A percentile compares a stretch with the other conserved stretches of the same genome.
Evolutionary conservation across 1,140 invertebrate genomes (phyloP).

Genomic region (Cydia fagiglandana): DNA sequence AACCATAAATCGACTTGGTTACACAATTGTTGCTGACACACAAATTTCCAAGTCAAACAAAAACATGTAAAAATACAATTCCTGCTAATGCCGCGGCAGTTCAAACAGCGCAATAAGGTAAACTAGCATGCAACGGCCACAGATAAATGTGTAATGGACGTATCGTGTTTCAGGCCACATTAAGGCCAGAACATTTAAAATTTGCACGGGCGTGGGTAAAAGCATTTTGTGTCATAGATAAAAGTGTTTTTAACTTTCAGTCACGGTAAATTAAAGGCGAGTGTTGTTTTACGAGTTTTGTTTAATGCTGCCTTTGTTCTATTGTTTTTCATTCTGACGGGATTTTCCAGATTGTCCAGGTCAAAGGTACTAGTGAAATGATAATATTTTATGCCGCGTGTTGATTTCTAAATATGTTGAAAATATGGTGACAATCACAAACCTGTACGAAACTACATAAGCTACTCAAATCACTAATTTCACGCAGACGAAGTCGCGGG

Average conservation of each 20-base stretch:
- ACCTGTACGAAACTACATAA: too few relatives aligned
- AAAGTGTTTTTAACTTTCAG: constrained; percentile 28
- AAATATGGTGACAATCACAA: too few relatives aligned
- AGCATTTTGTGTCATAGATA: constrained; percentile 31
- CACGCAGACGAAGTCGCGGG: too few relatives aligned
- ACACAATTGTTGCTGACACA: not conserved
- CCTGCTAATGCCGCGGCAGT: not conserved
- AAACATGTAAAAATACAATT: not conserved
- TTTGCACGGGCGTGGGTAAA: constrained; percentile 25
- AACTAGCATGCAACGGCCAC: constrained; percentile 27
- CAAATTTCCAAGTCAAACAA: not conserved
- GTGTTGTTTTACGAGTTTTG: constrained; percentile 14
- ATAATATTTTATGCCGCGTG: too few relatives aligned
- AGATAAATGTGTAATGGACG: constrained; percentile 31
- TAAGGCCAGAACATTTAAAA: constrained; percentile 28
- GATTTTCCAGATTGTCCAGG: too few relatives aligned
- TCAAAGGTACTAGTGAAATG: too few relatives aligned
- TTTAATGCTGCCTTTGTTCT: not conserved
- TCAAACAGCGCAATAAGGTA: constrained; percentile 16
- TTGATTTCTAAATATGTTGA: too few relatives aligned
- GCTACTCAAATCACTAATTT: too few relatives aligned
- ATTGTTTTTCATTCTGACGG: not conserved
- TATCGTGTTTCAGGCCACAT: constrained; percentile 30
- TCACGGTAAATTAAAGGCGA: constrained; percentile 27
- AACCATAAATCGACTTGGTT: not conserved